Conservation (phyloP, 2,797 vertebrate genomes). For the Acipenser oxyrinchus region DNA sequence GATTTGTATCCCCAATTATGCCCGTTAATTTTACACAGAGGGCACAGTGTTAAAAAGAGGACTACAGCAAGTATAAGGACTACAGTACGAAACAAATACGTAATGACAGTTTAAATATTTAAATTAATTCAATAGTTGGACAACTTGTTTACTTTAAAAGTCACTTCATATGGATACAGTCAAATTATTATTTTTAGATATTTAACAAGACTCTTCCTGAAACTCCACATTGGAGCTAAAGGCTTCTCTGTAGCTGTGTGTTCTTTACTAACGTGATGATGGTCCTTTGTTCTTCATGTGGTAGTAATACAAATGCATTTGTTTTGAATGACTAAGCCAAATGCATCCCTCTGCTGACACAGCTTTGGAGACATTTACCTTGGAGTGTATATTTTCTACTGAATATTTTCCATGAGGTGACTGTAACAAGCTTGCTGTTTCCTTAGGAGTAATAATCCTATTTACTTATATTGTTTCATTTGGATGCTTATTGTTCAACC, state of each 20-base stretch:
- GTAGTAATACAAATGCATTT: constrained; percentile 13
- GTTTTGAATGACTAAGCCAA: constrained; percentile 24
- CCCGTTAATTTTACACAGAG: too few species aligned
- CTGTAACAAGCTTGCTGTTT: constrained; percentile 39
- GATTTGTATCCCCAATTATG: too few species aligned
- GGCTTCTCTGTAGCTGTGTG: constrained; percentile 21
- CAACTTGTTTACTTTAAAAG: not conserved
- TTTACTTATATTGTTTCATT: constrained; percentile 55
- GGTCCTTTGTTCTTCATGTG: constrained; percentile 8
- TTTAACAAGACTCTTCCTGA: constrained; percentile 30
- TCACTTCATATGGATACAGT: not conserved
- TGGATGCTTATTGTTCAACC: constrained; percentile 46
- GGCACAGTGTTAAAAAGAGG: too few species aligned
- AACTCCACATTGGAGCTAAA: constrained; percentile 13
- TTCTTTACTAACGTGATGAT: constrained; percentile 13
- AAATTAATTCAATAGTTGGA: not conserved
- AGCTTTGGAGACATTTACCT: constrained; percentile 11
- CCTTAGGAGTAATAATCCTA: constrained; percentile 38
- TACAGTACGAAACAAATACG: not conserved
- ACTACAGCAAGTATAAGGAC: constrained; percentile 4
- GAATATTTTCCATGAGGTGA: constrained; percentile 26
- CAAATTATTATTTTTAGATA: constrained; percentile 13
- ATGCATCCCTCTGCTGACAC: constrained; percentile 15
- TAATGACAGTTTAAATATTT: constrained; percentile 13
- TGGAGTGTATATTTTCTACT: constrained; percentile 14